Evolutionary conservation across 2,888 invertebrate genomes (phyloP), one percentile per base, ranked within the genome.

Genomic region (Drosophila longiperda): DNA sequence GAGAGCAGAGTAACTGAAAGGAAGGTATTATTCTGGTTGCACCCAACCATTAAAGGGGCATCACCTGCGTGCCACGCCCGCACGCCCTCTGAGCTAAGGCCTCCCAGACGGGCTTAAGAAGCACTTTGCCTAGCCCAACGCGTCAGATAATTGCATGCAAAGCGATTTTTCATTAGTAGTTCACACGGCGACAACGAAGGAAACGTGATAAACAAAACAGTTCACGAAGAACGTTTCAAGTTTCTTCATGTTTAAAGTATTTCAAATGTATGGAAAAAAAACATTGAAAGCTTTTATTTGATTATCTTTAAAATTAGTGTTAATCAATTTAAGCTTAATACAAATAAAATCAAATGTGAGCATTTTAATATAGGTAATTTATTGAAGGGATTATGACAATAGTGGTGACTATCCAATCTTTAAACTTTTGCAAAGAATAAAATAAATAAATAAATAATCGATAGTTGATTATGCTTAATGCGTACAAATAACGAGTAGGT

Each of bases 71-170:
- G 75, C 60, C 66, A 48, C 48, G 60, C 67, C 63, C 62, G 52
- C 33, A 48, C n/a, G n/a, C n/a, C n/a, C n/a, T n/a, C 17, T 29
- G 9, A 17, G 49, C 49, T 29, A 12, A 20, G 40, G 40, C 40
- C 40, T 4, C 38, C 40, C 40, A 40, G 26, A 50, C 29, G 17
- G 42, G 54, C 32, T 53, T 52, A 42, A 32, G 33, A 15, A 66
- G 26, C 36, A 29, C 48, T 45, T 58, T 52, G 45, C 53, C 45
- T 40, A 29, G n/a, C 32, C 32, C 42, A 58, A 42, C 66, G 70
- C 60, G 63, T 64, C 33, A 33, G 45, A 66, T 78, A 78, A 78
- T 69, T 69, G 72, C 80, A 62, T 62, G 66, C 63, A 73, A 79
- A 73, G 57, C 62, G 62, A 49, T 69, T 69, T 60, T 52, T 53